phyloP scores from a whole-genome alignment of 2,113 vertebrate species.

The Psephotus haematonotus region DNA sequence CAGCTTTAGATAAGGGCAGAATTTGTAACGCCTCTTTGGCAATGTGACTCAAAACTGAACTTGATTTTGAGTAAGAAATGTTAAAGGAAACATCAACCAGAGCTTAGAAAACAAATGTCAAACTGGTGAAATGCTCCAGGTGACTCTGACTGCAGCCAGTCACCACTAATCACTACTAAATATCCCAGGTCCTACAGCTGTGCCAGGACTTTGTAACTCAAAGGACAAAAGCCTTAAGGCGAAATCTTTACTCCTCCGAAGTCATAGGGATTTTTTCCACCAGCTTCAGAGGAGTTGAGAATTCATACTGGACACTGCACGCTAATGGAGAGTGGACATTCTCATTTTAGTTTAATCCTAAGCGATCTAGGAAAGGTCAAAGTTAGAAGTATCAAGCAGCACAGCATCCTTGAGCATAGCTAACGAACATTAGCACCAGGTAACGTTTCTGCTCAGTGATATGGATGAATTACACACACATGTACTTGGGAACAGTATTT shows the following conservation, averaged over 20 bases:
- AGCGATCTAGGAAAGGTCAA: not conserved
- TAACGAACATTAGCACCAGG: not conserved
- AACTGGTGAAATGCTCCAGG: not conserved
- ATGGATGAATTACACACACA: not conserved
- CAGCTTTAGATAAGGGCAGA: not conserved
- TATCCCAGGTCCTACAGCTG: not conserved
- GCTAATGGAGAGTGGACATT: not conserved
- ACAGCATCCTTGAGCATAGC: not conserved
- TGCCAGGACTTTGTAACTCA: not conserved
- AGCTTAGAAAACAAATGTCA: not conserved
- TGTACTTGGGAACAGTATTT: not conserved
- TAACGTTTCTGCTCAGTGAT: not conserved
- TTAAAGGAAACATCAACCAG: not conserved
- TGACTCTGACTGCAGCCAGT: not conserved
- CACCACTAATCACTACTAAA: not conserved
- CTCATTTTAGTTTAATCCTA: not conserved
- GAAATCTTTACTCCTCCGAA: not conserved
- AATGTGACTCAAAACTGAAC: not conserved
- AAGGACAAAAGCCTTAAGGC: not conserved
- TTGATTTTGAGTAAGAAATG: not conserved
- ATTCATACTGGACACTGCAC: not conserved
- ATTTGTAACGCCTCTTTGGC: not conserved
- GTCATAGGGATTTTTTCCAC: not conserved
- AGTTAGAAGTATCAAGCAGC: not conserved
- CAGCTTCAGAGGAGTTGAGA: not conserved